phyloP scores from a whole-genome alignment of 2,113 vertebrate species.

The Chaetorhynchus papuensis region DNA sequence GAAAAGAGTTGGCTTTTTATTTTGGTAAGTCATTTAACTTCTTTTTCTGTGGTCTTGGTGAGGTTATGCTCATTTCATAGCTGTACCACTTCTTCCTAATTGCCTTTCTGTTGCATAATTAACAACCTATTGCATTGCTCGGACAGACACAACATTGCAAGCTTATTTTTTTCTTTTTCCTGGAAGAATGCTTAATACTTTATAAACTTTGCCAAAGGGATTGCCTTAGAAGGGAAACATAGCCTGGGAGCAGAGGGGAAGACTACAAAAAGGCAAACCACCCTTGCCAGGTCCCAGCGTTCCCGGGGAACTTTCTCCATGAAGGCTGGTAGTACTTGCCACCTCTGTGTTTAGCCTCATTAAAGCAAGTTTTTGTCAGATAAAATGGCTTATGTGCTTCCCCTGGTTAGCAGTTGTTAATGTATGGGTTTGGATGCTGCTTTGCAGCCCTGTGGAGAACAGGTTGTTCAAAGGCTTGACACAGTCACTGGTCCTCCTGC shows the following conservation, averaged over 20 bases:
- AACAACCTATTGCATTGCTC: neutral
- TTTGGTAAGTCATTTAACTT: neutral
- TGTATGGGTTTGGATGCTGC: neutral
- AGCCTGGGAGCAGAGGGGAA: neutral
- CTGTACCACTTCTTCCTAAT: neutral
- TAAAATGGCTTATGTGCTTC: neutral
- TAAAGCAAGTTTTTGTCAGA: neutral
- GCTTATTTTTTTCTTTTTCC: neutral
- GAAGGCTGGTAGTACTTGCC: neutral
- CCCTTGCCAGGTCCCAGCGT: accelerated
- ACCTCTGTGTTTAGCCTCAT: neutral
- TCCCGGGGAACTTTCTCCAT: neutral
- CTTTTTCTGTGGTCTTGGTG: neutral
- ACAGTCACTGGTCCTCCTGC: neutral
- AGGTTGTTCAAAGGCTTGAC: neutral
- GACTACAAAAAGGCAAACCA: neutral
- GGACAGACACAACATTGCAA: neutral
- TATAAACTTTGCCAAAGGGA: neutral
- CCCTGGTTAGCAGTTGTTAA: neutral
- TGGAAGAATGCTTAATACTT: neutral
- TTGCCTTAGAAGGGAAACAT: neutral
- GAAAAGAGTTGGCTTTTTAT: neutral
- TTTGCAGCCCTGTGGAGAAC: neutral
- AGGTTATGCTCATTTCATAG: neutral
- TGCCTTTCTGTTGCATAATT: neutral